Percentiles rank a stretch among this genome's conserved stretches.
These are phyloP conservation scores for Cariama cristata DNA, from an alignment of 2,113 vertebrate genomes.

Conservation along the genomic window DNA sequence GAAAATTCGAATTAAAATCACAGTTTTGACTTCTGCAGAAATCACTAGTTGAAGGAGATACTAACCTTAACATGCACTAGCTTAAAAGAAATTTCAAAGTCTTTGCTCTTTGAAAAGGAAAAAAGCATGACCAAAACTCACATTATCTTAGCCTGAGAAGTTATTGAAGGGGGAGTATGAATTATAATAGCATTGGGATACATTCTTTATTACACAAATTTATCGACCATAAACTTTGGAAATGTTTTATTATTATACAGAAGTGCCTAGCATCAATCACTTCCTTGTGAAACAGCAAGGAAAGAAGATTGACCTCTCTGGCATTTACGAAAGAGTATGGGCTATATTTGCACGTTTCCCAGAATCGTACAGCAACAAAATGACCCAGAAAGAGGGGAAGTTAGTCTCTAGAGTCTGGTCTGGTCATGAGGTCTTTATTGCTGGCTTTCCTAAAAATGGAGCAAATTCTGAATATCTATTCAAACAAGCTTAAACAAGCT, in stretches of 20 bases:
- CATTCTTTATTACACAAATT: constrained; percentile 49
- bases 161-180: constrained; percentile 3
- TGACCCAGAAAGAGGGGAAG: background rate
- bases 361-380: background rate
- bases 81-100: background rate
- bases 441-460: background rate
- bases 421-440: background rate
- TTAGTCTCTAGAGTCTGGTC: background rate
- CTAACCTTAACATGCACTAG: background rate
- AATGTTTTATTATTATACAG: constrained; percentile 44
- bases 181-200: background rate
- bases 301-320: constrained; percentile 11
- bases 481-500: background rate
- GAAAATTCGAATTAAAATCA: background rate
- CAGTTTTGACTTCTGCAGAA: background rate
- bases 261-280: constrained; percentile 28
- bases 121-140: background rate
- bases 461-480: background rate
- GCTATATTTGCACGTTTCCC: background rate
- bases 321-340: background rate
- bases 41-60: background rate
- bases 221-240: constrained; percentile 47
- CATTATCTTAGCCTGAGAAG: background rate
- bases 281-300: background rate
- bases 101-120: constrained; percentile 11